These are phyloP conservation scores for Botia almorhae DNA, from an alignment of 2,797 vertebrate genomes.

Conservation along the genomic window DNA sequence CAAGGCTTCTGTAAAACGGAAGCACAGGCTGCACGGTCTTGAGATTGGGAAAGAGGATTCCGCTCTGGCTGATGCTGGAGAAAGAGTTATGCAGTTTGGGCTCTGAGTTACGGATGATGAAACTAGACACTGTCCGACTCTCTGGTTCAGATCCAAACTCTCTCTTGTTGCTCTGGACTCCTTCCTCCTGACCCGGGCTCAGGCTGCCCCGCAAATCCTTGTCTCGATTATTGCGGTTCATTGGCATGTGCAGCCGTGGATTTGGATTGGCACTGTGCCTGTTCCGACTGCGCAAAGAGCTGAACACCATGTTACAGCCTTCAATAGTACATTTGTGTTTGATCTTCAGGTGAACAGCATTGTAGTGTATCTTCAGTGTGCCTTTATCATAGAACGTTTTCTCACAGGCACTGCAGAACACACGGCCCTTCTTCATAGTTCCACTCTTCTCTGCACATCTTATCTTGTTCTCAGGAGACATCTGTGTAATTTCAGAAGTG, in stretches of 20 bases:
- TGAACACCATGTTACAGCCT: conserved; percentile 99
- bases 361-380: conserved; percentile 98
- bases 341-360: conserved; percentile 98
- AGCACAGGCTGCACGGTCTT: conserved; percentile 97
- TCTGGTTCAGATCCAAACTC: conserved; percentile 68
- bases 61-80: conserved; percentile 82
- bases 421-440: conserved; percentile 89
- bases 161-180: conserved; percentile 73
- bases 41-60: conserved; percentile 92
- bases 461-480: conserved; percentile 86
- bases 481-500: conserved; percentile 83
- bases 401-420: conserved; percentile 95
- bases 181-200: conserved; percentile 72
- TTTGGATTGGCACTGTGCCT: conserved; percentile 99
- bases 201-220: conserved; percentile 86
- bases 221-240: conserved; percentile 96
- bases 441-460: conserved; percentile 81
- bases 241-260: conserved; percentile 96
- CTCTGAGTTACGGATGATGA: conserved; percentile 80
- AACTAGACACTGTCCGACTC: conserved; percentile 82
- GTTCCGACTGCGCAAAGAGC: conserved; percentile 94
- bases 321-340: conserved; percentile 98
- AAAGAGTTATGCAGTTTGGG: conserved; percentile 82
- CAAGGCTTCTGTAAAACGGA: conserved; percentile 93
- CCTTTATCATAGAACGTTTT: conserved; percentile 99